These are phyloP conservation scores for Augochlora pura DNA, from an alignment of 1,140 invertebrate species.

Conservation along the genomic window DNA sequence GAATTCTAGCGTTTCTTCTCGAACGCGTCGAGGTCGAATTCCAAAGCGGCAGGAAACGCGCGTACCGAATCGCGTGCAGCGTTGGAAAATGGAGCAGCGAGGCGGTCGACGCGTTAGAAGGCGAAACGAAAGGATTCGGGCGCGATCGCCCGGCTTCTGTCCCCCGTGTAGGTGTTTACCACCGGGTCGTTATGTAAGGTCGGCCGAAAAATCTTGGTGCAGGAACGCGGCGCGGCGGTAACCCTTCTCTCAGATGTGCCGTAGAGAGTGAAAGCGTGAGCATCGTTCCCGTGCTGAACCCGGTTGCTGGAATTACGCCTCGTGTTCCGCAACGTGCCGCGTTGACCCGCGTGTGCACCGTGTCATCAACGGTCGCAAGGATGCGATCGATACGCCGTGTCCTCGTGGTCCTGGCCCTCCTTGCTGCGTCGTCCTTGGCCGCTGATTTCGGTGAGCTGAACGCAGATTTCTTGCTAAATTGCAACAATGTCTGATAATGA, in stretches of 20 bases:
- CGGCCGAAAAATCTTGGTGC: constrained; percentile 61
- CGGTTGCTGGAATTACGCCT: constrained; percentile 2
- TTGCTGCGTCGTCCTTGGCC: background rate
- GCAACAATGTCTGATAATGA: too few species aligned
- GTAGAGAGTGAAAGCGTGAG: constrained; percentile 76
- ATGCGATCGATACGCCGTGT: background rate
- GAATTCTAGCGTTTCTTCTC: too few species aligned
- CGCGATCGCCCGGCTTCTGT: too few species aligned
- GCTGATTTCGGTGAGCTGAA: constrained; percentile 50
- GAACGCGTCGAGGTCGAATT: too few species aligned
- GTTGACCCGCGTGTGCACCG: background rate
- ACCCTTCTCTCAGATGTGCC: constrained; percentile 68
- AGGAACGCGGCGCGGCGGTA: constrained; percentile 12
- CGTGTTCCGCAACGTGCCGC: background rate
- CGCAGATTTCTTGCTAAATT: too few species aligned
- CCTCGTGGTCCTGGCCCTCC: background rate
- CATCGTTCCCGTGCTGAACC: constrained; percentile 30
- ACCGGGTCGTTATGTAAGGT: constrained; percentile 65
- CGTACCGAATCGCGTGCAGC: too few species aligned
- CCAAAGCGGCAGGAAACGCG: too few species aligned
- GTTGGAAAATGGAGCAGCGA: too few species aligned
- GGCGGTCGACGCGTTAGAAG: too few species aligned
- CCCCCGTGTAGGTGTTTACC: constrained; percentile 5
- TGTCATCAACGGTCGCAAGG: background rate
- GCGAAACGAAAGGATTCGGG: too few species aligned